These are phyloP conservation scores for Loxodonta africana DNA, from an alignment of 2,113 vertebrate genomes.

Conservation along the genomic window DNA sequence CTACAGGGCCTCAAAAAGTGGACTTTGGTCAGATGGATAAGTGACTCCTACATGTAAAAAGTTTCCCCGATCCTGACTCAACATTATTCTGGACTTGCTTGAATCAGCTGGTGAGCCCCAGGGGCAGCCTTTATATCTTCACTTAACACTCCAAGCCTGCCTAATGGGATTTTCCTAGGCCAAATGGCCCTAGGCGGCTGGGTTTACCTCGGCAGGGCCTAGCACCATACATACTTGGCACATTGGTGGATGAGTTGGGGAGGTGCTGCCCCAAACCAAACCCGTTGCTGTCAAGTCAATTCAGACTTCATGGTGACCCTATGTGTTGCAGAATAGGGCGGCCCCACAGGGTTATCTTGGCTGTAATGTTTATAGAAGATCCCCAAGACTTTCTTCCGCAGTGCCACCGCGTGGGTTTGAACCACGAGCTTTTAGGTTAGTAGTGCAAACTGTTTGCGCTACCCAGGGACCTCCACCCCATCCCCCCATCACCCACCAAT, in stretches of 20 bases:
- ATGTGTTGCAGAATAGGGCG: neutral
- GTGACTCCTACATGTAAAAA: slow-evolving; percentile 10
- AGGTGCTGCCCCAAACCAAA: neutral
- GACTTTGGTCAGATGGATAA: neutral
- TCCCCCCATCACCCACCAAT: too few species aligned
- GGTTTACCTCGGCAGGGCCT: neutral
- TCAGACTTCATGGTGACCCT: neutral
- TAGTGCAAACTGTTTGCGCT: too few species aligned
- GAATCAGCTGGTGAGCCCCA: slow-evolving; percentile 23
- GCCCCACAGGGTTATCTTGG: too few species aligned
- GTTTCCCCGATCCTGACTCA: slow-evolving; percentile 50
- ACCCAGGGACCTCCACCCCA: too few species aligned
- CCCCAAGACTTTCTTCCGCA: neutral
- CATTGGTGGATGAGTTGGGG: neutral
- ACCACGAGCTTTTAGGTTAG: neutral
- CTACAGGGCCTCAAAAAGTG: neutral
- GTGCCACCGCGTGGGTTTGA: neutral
- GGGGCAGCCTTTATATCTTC: slow-evolving; percentile 43
- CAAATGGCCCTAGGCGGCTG: neutral
- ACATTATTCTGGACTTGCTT: neutral
- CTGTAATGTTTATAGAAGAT: neutral
- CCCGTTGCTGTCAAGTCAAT: neutral
- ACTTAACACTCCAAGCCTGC: neutral
- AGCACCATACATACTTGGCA: neutral
- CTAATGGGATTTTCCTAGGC: slow-evolving; percentile 24